These are phyloP conservation scores for Syrista parreyssii DNA, from an alignment of 2,888 invertebrate genomes.

Conservation along the genomic window DNA sequence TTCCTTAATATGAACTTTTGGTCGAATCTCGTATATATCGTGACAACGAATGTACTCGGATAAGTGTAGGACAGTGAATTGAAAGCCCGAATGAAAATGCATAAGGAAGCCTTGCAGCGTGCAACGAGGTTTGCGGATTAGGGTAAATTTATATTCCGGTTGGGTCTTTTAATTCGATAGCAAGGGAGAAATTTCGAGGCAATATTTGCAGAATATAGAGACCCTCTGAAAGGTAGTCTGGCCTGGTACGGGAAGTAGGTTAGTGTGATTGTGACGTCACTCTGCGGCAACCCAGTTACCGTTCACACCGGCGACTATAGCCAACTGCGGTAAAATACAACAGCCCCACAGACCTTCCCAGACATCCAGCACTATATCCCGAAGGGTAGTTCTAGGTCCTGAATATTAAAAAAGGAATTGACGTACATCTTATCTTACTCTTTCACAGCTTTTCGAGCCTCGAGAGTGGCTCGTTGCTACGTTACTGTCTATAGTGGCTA, in stretches of 20 bases:
- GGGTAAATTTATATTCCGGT: neutral
- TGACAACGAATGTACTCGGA: neutral
- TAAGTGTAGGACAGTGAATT: neutral
- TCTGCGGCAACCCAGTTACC: conserved; percentile 63
- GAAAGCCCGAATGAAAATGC: neutral
- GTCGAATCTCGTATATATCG: neutral
- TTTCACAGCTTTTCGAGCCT: neutral
- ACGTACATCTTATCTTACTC: neutral
- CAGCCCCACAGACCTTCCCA: conserved; percentile 11
- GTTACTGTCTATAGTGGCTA: neutral
- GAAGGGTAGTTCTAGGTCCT: neutral
- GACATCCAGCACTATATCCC: neutral
- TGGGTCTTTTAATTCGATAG: neutral
- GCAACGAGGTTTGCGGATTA: neutral
- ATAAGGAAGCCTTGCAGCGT: neutral
- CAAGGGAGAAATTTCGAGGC: conserved; percentile 32
- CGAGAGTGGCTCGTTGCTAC: neutral
- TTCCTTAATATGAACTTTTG: neutral
- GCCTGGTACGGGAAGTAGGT: conserved; percentile 41
- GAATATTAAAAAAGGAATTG: neutral
- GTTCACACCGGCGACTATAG: conserved; percentile 39
- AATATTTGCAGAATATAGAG: conserved; percentile 39
- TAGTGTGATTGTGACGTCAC: conserved; percentile 61
- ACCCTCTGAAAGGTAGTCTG: conserved; percentile 13
- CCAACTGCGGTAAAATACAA: conserved; percentile 53